These are phyloP conservation scores for Ypsolopha scabrella DNA, from an alignment of 2,888 invertebrate genomes.

Conservation along the genomic window DNA sequence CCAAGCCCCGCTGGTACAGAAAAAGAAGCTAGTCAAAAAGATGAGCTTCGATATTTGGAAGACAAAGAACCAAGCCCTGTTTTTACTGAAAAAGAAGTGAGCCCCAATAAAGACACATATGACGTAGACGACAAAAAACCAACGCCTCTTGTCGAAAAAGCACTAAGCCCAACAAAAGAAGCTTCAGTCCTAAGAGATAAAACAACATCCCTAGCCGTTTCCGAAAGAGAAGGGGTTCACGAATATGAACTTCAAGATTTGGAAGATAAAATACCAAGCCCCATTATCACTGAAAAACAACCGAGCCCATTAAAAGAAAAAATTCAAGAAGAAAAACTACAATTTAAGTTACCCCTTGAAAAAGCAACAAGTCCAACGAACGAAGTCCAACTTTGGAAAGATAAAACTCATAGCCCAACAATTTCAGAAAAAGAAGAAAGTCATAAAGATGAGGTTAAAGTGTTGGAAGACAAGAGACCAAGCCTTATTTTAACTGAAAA, in stretches of 20 bases:
- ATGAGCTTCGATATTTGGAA: background rate
- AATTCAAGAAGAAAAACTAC: background rate
- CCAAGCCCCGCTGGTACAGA: background rate
- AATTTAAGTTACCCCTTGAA: background rate
- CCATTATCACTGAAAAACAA: background rate
- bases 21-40: background rate
- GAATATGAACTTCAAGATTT: too few species aligned
- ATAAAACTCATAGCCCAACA: background rate
- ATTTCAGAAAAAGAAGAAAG: constrained; percentile 1
- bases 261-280: background rate
- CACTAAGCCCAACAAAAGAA: too few species aligned
- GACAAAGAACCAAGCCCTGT: background rate
- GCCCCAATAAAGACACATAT: too few species aligned
- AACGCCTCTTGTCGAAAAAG: background rate
- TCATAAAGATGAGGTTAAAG: too few species aligned
- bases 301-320: background rate
- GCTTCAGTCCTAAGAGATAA: background rate
- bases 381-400: background rate
- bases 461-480: background rate
- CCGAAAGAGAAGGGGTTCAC: background rate
- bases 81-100: background rate
- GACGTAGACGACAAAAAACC: background rate
- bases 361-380: background rate
- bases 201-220: background rate
- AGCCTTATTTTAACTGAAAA: background rate